These are phyloP conservation scores for Alces alces DNA, from an alignment of 2,113 vertebrate species.

Conservation along the genomic window DNA sequence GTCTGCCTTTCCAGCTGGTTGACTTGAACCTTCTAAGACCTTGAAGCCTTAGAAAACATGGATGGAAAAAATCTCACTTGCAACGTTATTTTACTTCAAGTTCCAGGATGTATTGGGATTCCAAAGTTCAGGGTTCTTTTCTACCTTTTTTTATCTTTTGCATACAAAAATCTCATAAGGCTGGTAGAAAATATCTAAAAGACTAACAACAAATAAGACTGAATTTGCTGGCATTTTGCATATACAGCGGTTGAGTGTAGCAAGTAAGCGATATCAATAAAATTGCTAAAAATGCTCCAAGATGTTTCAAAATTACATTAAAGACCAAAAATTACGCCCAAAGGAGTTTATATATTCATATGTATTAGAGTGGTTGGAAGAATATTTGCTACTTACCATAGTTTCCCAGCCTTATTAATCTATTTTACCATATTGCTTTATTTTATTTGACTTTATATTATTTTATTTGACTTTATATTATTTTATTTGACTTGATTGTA, in stretches of 20 bases:
- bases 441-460: not conserved
- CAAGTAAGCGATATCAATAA: accelerated
- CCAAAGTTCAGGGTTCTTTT: not conserved
- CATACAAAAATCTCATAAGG: not conserved
- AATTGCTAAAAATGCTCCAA: not conserved
- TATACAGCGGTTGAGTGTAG: accelerated
- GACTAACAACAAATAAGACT: accelerated
- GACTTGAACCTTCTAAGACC: not conserved
- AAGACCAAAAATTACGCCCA: not conserved
- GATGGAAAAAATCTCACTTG: not conserved
- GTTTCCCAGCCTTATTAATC: not conserved
- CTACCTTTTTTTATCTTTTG: not conserved
- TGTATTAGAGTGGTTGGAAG: not conserved
- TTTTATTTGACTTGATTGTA: not conserved
- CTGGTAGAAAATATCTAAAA: not conserved
- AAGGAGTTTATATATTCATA: not conserved
- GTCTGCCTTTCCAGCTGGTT: not conserved
- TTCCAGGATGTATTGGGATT: not conserved
- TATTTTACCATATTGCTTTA: not conserved
- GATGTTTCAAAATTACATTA: not conserved
- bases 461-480: not conserved
- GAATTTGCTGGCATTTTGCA: accelerated
- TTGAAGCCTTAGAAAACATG: not conserved
- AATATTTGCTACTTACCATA: accelerated
- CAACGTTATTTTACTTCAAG: not conserved